Evolutionary conservation across 2,888 invertebrate species (phyloP), one percentile per base, ranked within the genome.

Genomic region (Thyatira batis): DNA sequence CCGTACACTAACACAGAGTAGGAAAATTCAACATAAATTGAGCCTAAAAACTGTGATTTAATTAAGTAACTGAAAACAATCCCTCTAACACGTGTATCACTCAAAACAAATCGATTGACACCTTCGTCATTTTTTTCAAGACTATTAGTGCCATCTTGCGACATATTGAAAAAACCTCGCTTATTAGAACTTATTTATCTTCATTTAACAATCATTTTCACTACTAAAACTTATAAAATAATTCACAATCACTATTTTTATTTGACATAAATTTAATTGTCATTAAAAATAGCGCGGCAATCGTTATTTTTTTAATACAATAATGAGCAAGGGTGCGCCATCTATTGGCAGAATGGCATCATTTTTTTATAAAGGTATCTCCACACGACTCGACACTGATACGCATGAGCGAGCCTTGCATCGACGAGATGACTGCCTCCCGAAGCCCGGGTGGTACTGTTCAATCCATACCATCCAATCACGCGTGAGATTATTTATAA

Each of bases 401-500:
- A 39, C 39, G 39, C 39, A 39, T n/a, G 17, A 39, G 39, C 39
- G 3, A 11, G 13, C 13, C 33, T 33, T 39, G 39, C 39, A 39
- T 39, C 17, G 39, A 39, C 39, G 39, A 39, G 17, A 39, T 8
- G 39, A 39, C 17, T 39, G 39, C 39, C 17, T 39, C 33, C 33
- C 33, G 33, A 33, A 33, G 33, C 39, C 39, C 39, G 39, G 39
- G 39, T 17, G 39, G 39, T 39, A 17, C 39, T 61, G 57, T 63
- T 60, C 58, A 57, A 51, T 51, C n/a, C 39, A 53, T 54, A 63
- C 43, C 65, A 55, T 58, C 69, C 69, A 74, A 69, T 71, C 63
- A 67, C 60, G 56, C 44, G 50, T 50, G 39, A 54, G 60, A 59
- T 66, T 78, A 76, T 71, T 66, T 69, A 71, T 71, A 78, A 64